Base-by-base conservation (phyloP, 1,140 invertebrate genomes). In the Onthophagus taurus region DNA sequence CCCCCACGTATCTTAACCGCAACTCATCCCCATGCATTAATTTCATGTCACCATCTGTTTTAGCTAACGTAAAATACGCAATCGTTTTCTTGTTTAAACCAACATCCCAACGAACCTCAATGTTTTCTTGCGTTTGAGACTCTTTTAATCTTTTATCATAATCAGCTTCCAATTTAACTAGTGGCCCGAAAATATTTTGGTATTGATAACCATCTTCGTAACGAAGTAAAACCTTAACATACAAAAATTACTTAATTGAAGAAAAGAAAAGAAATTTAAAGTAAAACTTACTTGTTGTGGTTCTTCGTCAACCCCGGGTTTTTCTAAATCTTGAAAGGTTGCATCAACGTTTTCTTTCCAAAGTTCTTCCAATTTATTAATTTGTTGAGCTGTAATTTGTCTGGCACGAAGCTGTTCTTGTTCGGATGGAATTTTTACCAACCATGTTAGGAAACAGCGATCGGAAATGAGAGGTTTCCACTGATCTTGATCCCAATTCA, bases 141-240 rank as follows among this genome's bases (percentile, higher is more conserved):
- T 99, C 97, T 65, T 99, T 99, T 23, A 97, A 66, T 43, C 93
- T 84, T 59, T 95, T 95, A 65, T 99, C 97, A 66, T 99, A 99
- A 57, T 99, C 95, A 0, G 96, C 95, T 71, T 99, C 97, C 24
- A 98, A 68, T 62, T 96, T 94, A 0, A 99, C 92, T 2, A 99
- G 66, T 0, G 96, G 95, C 0, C 90, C 91, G 75, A 99, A 99
- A 30, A 98, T 95, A 60, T 97, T 97, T 65, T 96, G 91, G 63
- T 99, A 99, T 63, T 99, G 94, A 65, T 96, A 98, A 5, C 94
- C 95, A 75, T 99, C 95, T 68, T 99, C 94, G 63, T 99, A 98
- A 19, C 84, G 77, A 20, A 65, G 44, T 12, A 65, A 45, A 16
- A 64, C 61, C 58, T 60, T 30, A 12, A 49, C n/a, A 19, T 14